phyloP scores from a whole-genome alignment of 2,797 vertebrate species.

The Gymnoscopelus braueri region DNA sequence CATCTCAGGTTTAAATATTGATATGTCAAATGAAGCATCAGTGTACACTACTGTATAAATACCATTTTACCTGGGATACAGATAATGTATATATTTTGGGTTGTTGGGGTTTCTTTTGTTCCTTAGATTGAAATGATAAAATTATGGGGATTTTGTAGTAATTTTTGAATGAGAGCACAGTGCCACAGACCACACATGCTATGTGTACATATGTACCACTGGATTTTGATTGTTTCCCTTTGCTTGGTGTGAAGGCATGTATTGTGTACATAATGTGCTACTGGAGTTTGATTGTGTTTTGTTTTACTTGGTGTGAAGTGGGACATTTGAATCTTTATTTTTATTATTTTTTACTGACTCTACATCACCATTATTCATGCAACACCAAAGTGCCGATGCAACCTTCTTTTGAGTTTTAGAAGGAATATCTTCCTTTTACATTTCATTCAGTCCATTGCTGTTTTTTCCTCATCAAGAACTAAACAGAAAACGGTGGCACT shows the following conservation, averaged over 20 bases:
- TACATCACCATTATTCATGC: neutral
- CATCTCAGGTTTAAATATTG: conserved; percentile 21
- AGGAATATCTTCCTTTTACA: too few relatives aligned
- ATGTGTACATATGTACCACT: conserved; percentile 10
- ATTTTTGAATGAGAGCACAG: neutral
- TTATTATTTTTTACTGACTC: neutral
- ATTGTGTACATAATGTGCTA: conserved; percentile 16
- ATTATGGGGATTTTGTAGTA: neutral
- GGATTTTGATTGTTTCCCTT: conserved; percentile 6
- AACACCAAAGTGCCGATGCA: too few relatives aligned
- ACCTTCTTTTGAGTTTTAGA: too few relatives aligned
- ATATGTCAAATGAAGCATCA: neutral
- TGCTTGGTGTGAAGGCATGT: conserved; percentile 6
- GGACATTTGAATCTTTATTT: neutral
- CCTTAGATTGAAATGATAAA: neutral
- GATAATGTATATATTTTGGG: neutral
- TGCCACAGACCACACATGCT: neutral
- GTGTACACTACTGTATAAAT: neutral
- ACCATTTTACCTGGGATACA: neutral
- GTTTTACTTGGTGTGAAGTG: conserved; percentile 20
- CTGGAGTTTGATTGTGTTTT: neutral
- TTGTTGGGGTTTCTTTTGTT: too few relatives aligned
- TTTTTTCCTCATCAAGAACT: too few relatives aligned
- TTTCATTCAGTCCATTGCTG: too few relatives aligned
- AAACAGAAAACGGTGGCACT: too few relatives aligned